Evolutionary conservation across 2,113 vertebrate genomes (phyloP).

Genomic region (Montifringilla adamsi): DNA sequence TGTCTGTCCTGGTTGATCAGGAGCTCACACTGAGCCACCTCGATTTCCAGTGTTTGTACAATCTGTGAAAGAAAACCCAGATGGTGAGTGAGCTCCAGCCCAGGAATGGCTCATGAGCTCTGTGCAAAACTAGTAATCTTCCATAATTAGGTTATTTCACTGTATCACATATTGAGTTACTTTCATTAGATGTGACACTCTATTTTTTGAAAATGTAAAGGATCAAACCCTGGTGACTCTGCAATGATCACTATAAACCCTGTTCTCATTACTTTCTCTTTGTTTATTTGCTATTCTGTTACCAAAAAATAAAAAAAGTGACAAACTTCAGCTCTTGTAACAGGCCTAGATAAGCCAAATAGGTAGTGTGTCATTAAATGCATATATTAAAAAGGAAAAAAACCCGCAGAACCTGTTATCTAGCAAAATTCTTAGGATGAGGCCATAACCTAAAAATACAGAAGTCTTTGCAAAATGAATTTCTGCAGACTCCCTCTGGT

Average conservation of each 20-base stretch:
- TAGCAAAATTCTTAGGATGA: not conserved
- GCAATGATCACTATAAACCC: not conserved
- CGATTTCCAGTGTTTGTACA: not conserved
- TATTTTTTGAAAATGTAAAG: not conserved
- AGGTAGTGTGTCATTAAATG: not conserved
- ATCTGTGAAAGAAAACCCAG: not conserved
- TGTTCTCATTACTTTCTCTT: not conserved
- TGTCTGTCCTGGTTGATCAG: not conserved
- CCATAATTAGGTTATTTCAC: not conserved
- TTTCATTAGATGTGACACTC: not conserved
- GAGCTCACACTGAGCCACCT: not conserved
- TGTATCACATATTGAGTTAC: not conserved
- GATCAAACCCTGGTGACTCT: not conserved
- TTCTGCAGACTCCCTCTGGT: constrained; percentile 10
- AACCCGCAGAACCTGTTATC: not conserved
- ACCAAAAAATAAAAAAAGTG: not conserved
- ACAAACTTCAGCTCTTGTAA: not conserved
- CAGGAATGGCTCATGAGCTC: not conserved
- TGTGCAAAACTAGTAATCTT: not conserved
- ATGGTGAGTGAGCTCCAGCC: not conserved
- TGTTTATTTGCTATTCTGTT: not conserved
- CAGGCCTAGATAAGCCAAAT: not conserved
- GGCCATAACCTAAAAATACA: constrained; percentile 2
- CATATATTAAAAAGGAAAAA: not conserved
- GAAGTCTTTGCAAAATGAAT: not conserved